These are phyloP conservation scores for Girardinichthys multiradiatus DNA, from an alignment of 2,113 vertebrate genomes.

Conservation along the genomic window DNA sequence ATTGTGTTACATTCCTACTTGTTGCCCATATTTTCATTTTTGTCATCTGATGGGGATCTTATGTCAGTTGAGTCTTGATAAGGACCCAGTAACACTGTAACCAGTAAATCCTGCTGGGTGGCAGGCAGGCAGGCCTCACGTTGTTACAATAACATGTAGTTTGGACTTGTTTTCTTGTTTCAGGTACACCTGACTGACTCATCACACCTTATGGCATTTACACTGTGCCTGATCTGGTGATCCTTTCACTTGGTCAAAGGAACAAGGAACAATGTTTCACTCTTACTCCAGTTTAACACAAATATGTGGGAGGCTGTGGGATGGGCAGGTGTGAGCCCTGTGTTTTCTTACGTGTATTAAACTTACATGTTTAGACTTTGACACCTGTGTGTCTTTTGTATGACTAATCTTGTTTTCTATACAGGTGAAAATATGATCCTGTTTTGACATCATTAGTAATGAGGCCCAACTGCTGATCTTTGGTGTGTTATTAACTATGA, in stretches of 20 bases:
- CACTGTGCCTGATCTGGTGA: conserved; percentile 6
- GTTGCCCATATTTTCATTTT: conserved; percentile 6
- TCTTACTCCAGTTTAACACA: conserved; percentile 11
- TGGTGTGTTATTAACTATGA: conserved; percentile 43
- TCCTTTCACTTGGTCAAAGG: conserved; percentile 14
- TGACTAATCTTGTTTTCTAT: conserved; percentile 55
- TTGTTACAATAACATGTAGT: conserved; percentile 65
- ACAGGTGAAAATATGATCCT: conserved; percentile 58
- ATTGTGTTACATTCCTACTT: background rate
- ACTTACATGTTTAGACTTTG: conserved; percentile 35
- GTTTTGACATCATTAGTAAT: conserved; percentile 62
- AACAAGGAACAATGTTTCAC: conserved; percentile 44
- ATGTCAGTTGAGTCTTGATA: conserved; percentile 43
- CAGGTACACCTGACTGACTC: conserved; percentile 61
- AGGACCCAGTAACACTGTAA: conserved; percentile 43
- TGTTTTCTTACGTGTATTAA: conserved; percentile 9
- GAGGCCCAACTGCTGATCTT: conserved; percentile 28
- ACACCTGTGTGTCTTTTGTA: conserved; percentile 28
- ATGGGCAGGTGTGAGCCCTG: background rate
- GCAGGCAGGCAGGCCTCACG: conserved; percentile 37
- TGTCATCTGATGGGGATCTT: conserved; percentile 31
- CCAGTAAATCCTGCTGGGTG: conserved; percentile 56
- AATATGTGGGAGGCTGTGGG: conserved; percentile 2
- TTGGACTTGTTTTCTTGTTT: conserved; percentile 72
- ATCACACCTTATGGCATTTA: conserved; percentile 38